Evolutionary conservation across 2,113 vertebrate genomes (phyloP).

Genomic region (Neotoma lepida): DNA sequence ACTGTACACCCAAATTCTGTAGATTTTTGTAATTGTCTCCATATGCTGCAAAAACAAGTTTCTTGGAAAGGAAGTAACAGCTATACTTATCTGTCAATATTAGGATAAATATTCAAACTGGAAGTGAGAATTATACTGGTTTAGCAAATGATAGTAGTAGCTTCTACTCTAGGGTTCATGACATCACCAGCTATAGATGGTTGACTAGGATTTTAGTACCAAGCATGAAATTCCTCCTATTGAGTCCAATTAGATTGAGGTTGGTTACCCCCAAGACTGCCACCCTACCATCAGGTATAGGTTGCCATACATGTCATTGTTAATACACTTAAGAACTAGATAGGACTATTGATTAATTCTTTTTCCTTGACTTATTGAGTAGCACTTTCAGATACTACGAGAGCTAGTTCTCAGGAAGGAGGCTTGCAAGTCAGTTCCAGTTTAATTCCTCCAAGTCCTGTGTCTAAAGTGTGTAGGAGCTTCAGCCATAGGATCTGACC

Average conservation of each 20-base stretch:
- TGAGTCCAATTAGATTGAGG: background rate
- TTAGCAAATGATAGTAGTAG: background rate
- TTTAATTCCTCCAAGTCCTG: background rate
- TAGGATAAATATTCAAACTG: background rate
- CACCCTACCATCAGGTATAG: too few relatives aligned
- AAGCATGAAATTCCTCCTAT: background rate
- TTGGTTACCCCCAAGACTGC: background rate
- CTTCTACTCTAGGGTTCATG: background rate
- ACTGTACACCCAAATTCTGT: background rate
- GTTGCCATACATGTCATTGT: background rate
- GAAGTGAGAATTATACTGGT: background rate
- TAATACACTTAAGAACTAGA: background rate
- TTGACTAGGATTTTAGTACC: background rate
- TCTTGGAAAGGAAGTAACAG: background rate
- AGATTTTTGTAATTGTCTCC: background rate
- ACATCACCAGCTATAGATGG: background rate
- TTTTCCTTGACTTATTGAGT: background rate
- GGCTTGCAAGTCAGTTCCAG: background rate
- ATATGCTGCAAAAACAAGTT: background rate
- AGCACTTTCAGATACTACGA: background rate
- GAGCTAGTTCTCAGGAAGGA: background rate
- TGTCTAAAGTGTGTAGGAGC: background rate
- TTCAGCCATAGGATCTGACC: background rate
- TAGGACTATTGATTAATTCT: background rate
- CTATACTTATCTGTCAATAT: background rate